Conservation (phyloP, 2,113 vertebrate species). For the Salvelinus sp. region DNA sequence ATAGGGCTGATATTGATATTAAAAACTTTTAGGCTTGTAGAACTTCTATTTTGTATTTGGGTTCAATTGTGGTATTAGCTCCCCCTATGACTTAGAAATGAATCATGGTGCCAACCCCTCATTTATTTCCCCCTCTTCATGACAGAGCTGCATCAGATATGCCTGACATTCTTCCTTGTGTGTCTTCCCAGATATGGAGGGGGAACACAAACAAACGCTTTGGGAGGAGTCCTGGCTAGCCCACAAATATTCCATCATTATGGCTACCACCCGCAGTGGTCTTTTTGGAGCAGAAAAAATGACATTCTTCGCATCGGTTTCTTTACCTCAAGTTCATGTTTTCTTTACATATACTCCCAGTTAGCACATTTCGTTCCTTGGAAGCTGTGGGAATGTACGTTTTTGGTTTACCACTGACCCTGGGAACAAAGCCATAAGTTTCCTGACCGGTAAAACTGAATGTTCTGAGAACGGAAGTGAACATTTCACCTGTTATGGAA, state of each 20-base stretch:
- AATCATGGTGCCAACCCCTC: slow-evolving; percentile 55
- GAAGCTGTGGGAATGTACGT: no score
- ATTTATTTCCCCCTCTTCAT: slow-evolving; percentile 27
- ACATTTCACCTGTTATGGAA: no score
- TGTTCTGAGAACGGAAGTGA: no score
- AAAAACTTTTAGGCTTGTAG: background rate
- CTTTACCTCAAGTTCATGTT: background rate
- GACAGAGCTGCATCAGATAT: slow-evolving; percentile 66
- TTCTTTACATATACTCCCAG: background rate
- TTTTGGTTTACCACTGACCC: no score
- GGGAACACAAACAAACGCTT: slow-evolving; percentile 68
- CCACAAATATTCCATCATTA: slow-evolving; percentile 66
- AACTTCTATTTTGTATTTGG: slow-evolving; percentile 44
- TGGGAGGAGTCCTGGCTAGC: slow-evolving; percentile 53
- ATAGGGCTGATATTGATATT: slow-evolving; percentile 1
- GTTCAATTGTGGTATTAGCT: slow-evolving; percentile 26
- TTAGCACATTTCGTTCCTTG: no score
- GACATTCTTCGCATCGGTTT: background rate
- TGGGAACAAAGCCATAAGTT: no score
- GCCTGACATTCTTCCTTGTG: slow-evolving; percentile 44
- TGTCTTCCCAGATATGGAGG: slow-evolving; percentile 49
- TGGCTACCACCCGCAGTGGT: slow-evolving; percentile 52
- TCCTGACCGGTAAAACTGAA: no score
- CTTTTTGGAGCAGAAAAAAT: slow-evolving; percentile 40
- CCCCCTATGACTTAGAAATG: slow-evolving; percentile 53